These are phyloP conservation scores for Drosophila pseudotalamancana DNA, from an alignment of 2,888 invertebrate genomes.

Conservation along the genomic window DNA sequence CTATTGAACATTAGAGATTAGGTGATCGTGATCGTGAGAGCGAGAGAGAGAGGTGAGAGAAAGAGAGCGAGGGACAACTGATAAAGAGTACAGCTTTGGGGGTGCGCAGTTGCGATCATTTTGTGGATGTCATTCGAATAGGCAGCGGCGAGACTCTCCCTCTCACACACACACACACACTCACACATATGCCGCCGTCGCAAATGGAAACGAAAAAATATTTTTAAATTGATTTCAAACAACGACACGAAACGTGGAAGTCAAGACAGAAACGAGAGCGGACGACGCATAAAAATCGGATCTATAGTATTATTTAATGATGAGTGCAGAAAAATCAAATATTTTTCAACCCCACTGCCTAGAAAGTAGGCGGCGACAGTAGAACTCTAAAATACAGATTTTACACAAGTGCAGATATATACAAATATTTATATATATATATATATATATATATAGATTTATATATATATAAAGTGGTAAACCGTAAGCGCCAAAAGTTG, in stretches of 20 bases:
- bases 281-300: slow-evolving; percentile 21
- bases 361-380: slow-evolving; percentile 42
- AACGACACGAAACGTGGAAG: slow-evolving; percentile 47
- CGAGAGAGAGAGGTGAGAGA: neutral
- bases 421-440: neutral
- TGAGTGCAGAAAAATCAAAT: slow-evolving; percentile 37
- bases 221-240: slow-evolving; percentile 80
- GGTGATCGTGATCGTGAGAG: neutral
- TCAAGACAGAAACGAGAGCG: slow-evolving; percentile 52
- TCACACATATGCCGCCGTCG: slow-evolving; percentile 2
- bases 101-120: slow-evolving; percentile 20
- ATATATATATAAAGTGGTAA: slow-evolving; percentile 7
- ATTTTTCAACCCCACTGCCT: slow-evolving; percentile 19
- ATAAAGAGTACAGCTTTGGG: slow-evolving; percentile 27
- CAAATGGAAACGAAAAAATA: slow-evolving; percentile 71
- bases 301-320: slow-evolving; percentile 65
- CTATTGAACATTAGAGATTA: slow-evolving; percentile 1
- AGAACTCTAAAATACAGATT: slow-evolving; percentile 13
- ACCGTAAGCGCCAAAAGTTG: slow-evolving; percentile 14
- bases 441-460: neutral
- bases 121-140: slow-evolving; percentile 67
- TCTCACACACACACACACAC: neutral
- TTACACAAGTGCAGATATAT: neutral
- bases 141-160: slow-evolving; percentile 14
- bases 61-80: slow-evolving; percentile 2